Conservation (phyloP, 1,140 invertebrate species). For the Vollenhovia emeryi region DNA sequence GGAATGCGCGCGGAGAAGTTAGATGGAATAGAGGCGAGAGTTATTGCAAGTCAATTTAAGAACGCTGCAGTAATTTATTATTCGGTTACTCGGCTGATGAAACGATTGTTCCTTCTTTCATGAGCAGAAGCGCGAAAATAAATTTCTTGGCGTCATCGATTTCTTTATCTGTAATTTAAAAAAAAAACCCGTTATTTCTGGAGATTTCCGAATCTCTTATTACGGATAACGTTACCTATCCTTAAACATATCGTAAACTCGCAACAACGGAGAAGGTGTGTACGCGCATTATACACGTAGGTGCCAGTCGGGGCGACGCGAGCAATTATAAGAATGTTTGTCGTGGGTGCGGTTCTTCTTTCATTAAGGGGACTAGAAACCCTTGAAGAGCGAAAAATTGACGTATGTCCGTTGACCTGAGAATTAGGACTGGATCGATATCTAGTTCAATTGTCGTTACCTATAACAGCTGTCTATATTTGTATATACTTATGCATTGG, state of each 20-base stretch:
- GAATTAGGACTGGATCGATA: constrained; percentile 68
- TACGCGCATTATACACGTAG: constrained; percentile 1
- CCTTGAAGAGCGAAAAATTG: constrained; percentile 37
- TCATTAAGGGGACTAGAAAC: constrained; percentile 58
- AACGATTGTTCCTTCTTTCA: not conserved
- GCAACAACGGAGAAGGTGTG: constrained; percentile 22
- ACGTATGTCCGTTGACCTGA: constrained; percentile 68
- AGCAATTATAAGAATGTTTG: constrained; percentile 66
- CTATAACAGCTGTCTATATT: not conserved
- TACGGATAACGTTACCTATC: not conserved
- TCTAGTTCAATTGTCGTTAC: constrained; percentile 9
- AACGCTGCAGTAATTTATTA: too few species aligned
- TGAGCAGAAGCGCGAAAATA: too few species aligned
- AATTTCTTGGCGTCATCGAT: not conserved
- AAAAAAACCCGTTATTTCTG: not conserved
- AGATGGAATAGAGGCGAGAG: too few species aligned
- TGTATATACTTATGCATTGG: too few species aligned
- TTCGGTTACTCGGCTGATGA: not conserved
- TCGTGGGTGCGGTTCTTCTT: constrained; percentile 66
- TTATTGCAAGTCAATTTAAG: too few species aligned
- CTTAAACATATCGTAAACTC: not conserved
- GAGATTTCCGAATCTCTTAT: not conserved
- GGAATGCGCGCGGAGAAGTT: too few species aligned
- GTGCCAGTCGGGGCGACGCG: constrained; percentile 10
- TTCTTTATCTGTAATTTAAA: not conserved